Base-by-base conservation (phyloP, 1,140 invertebrate genomes). In the Drosophila watanabei region DNA sequence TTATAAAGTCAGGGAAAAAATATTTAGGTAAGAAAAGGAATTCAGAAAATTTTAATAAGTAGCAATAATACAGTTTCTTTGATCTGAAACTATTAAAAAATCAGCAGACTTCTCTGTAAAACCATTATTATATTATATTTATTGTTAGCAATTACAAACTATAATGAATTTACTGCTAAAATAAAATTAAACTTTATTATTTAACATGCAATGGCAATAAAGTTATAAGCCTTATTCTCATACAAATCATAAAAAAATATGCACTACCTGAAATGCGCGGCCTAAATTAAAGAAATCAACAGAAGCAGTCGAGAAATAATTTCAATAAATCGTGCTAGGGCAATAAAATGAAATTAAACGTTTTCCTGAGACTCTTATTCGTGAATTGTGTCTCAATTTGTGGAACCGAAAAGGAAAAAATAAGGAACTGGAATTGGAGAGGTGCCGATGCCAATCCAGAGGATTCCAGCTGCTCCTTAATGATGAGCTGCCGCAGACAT, bases 281-380 rank as follows among this genome's bases (percentile, higher is more conserved):
- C 14, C 33, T n/a, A 45, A 43, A 63, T 11, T 46, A 59, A 24
- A 13, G n/a, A 51, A 59, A 43, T 30, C 16, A 13, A 71, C 68
- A 75, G 58, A 59, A 83, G 56, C 81, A 78, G 89, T 79, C 85
- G 54, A 61, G 56, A 66, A 79, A 69, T 76, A 76, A 85, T 85
- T 89, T 76, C 75, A 73, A 89, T 85, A 89, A 89, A 89, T 89
- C 85, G 85, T 89, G 85, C 79, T 66, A 77, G 65, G 72, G 84
- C 81, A 79, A 89, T 89, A 89, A 88, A 89, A 85, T 63, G 79
- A 90, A 89, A 89, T 89, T 85, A 84, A 89, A 89, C 66, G 57
- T 52, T 82, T 78, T 60, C 41, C 13, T 10, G 57, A 4, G 65
- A 63, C 65, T 48, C 54, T 57, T 37, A 39, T 57, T 51, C 45